phyloP scores from a whole-genome alignment of 2,888 invertebrate species.

The Stenichneumon culpator region DNA sequence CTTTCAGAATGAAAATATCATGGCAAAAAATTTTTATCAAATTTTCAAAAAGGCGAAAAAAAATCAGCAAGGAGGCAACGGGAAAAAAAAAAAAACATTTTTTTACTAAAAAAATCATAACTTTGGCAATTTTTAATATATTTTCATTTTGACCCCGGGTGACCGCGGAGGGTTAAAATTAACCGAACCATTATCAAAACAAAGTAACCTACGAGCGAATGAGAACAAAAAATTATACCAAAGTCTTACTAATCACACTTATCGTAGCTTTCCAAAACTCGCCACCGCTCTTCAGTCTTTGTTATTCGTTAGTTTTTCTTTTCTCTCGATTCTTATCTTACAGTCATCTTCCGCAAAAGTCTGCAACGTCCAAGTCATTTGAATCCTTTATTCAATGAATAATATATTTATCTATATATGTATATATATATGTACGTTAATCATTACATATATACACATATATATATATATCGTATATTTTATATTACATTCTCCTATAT shows the following conservation, averaged over 20 bases:
- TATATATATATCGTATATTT: slow-evolving; percentile 41
- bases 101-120: too few relatives aligned
- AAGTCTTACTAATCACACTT: neutral
- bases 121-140: too few relatives aligned
- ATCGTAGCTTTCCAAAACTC: neutral
- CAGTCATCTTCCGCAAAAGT: slow-evolving; percentile 7
- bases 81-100: too few relatives aligned
- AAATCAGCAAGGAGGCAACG: too few relatives aligned
- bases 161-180: too few relatives aligned
- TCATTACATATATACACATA: slow-evolving; percentile 38
- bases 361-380: slow-evolving; percentile 25
- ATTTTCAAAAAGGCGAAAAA: too few relatives aligned
- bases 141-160: too few relatives aligned
- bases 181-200: neutral
- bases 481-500: slow-evolving; percentile 49
- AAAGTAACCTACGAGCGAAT: neutral
- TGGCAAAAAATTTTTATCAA: too few relatives aligned
- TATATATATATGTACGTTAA: neutral
- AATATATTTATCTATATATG: slow-evolving; percentile 12
- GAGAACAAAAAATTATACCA: neutral
- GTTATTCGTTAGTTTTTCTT: neutral
- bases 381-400: slow-evolving; percentile 56
- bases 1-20: too few relatives aligned
- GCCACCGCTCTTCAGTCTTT: neutral
- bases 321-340: too few relatives aligned